Evolutionary conservation across 2,113 vertebrate species (phyloP).

Genomic region (Notothenia coriiceps): DNA sequence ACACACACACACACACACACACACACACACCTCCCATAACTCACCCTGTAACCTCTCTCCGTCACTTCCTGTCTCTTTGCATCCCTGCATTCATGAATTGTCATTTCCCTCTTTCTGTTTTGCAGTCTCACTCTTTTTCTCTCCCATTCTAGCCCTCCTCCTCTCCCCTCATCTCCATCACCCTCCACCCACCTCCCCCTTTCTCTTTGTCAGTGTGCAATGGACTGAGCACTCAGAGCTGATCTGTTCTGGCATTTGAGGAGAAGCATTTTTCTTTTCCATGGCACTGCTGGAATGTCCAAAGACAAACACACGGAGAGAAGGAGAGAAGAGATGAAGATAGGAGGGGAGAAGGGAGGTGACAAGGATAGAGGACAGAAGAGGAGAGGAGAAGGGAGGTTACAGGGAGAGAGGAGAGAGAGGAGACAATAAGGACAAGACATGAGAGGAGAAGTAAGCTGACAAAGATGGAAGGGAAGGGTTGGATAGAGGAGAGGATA

Average conservation of each 20-base stretch:
- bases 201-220: conserved; percentile 75
- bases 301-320: conserved; percentile 55
- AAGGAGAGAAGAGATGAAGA: neutral
- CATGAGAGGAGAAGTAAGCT: neutral
- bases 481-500: neutral
- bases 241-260: conserved; percentile 80
- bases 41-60: conserved; percentile 50
- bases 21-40: conserved; percentile 18
- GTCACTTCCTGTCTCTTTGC: conserved; percentile 43
- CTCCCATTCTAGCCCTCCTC: conserved; percentile 20
- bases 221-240: conserved; percentile 69
- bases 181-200: conserved; percentile 20
- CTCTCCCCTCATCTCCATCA: conserved; percentile 35
- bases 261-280: conserved; percentile 74
- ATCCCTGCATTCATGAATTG: conserved; percentile 21
- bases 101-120: conserved; percentile 35
- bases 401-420: too few species aligned
- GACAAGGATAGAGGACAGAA: neutral
- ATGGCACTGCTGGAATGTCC: conserved; percentile 71
- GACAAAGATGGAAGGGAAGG: neutral
- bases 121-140: conserved; percentile 22
- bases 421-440: neutral
- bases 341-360: neutral
- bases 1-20: conserved; percentile 22
- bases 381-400: neutral